Conservation (phyloP, 1,140 invertebrate species). For the Drosophila persimilis region DNA sequence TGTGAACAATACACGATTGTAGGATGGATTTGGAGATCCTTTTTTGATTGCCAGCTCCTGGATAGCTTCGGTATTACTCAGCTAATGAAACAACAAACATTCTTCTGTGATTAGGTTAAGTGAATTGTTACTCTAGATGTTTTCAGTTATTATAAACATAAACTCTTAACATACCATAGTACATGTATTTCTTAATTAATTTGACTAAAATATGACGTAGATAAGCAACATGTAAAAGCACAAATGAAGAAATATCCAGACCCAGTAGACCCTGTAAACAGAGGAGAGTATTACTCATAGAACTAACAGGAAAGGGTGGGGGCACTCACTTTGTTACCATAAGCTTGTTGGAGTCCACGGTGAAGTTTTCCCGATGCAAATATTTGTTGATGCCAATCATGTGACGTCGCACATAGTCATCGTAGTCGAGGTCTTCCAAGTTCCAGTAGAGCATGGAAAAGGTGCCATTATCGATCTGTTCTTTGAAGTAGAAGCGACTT, state of each 20-base stretch:
- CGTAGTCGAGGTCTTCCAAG: slow-evolving; percentile 85
- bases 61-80: slow-evolving; percentile 27
- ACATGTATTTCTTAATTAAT: background rate
- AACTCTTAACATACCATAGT: background rate
- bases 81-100: slow-evolving; percentile 48
- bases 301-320: background rate
- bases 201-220: slow-evolving; percentile 49
- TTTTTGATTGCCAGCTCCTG: slow-evolving; percentile 9
- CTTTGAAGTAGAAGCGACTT: slow-evolving; percentile 88
- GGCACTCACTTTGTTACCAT: slow-evolving; percentile 85
- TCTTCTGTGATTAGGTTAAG: slow-evolving; percentile 72
- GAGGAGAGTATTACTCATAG: background rate
- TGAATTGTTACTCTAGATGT: slow-evolving; percentile 33
- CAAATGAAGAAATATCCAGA: slow-evolving; percentile 65
- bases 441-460: slow-evolving; percentile 69
- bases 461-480: slow-evolving; percentile 44
- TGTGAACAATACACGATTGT: slow-evolving; percentile 73
- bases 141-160: slow-evolving; percentile 12
- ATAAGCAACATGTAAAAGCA: slow-evolving; percentile 46
- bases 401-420: slow-evolving; percentile 88
- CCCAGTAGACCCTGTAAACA: slow-evolving; percentile 57
- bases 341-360: slow-evolving; percentile 86
- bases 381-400: slow-evolving; percentile 91
- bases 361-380: slow-evolving; percentile 89
- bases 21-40: background rate